phyloP scores from a whole-genome alignment of 2,888 invertebrate species.

The Torymus aiolomorphi region DNA sequence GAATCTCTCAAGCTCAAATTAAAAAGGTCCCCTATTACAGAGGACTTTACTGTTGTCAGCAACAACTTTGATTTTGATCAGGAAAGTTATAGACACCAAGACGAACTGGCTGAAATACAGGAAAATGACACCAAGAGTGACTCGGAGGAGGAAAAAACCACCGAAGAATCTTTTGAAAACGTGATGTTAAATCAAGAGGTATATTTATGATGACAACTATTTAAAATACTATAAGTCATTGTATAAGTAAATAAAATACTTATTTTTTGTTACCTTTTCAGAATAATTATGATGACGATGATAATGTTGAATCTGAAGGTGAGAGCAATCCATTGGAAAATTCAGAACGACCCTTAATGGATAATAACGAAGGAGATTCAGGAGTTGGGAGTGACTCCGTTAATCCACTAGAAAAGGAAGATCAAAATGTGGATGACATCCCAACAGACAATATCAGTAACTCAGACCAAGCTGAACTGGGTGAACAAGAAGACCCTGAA shows the following conservation, averaged over 20 bases:
- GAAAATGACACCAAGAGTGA: slow-evolving; percentile 69
- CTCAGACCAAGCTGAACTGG: slow-evolving; percentile 63
- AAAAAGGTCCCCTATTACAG: slow-evolving; percentile 69
- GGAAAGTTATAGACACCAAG: slow-evolving; percentile 49
- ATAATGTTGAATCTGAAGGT: slow-evolving; percentile 65
- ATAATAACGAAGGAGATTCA: slow-evolving; percentile 73
- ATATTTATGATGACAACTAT: neutral
- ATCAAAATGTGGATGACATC: slow-evolving; percentile 72
- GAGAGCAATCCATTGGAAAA: slow-evolving; percentile 69
- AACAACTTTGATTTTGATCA: slow-evolving; percentile 61
- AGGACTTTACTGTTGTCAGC: slow-evolving; percentile 70
- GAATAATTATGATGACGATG: slow-evolving; percentile 66
- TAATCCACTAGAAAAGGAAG: slow-evolving; percentile 72
- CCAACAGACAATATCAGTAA: slow-evolving; percentile 66
- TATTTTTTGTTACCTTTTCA: slow-evolving; percentile 48
- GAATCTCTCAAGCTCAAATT: slow-evolving; percentile 69
- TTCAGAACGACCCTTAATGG: slow-evolving; percentile 68
- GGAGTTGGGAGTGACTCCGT: slow-evolving; percentile 75
- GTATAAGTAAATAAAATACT: neutral
- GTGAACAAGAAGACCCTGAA: slow-evolving; percentile 69
- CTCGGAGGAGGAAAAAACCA: slow-evolving; percentile 65
- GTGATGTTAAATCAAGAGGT: slow-evolving; percentile 72
- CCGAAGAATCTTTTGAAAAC: slow-evolving; percentile 69
- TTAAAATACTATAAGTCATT: no score
- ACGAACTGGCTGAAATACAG: slow-evolving; percentile 68